These are phyloP conservation scores for Circaetus cinerascens DNA, from an alignment of 2,113 vertebrate species.

Conservation along the genomic window DNA sequence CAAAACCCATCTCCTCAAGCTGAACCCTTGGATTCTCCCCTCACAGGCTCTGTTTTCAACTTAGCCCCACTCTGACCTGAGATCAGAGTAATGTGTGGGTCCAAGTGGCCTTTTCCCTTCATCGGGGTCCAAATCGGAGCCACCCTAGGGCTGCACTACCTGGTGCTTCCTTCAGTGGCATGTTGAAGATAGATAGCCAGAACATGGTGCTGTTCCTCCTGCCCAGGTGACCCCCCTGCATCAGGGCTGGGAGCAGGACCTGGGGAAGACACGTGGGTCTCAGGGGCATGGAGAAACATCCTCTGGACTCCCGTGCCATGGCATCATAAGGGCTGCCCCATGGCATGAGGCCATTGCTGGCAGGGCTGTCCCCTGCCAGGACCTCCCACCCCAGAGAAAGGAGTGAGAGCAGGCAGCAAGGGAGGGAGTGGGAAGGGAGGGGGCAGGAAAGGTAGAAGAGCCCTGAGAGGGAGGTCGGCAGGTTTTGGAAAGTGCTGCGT, in stretches of 20 bases:
- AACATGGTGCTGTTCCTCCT: neutral
- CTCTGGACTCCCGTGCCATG: fast-evolving
- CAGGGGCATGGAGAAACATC: neutral
- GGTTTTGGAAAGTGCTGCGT: neutral
- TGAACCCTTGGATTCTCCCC: neutral
- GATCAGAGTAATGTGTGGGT: neutral
- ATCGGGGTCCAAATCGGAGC: neutral
- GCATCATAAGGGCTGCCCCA: neutral
- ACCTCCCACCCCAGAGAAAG: neutral
- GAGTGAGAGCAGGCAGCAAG: neutral
- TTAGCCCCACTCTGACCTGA: neutral
- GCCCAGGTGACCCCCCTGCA: neutral
- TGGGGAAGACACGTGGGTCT: neutral
- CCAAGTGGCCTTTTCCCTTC: neutral
- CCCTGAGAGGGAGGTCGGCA: neutral
- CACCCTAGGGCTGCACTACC: neutral
- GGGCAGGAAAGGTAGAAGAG: neutral
- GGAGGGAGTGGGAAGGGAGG: neutral
- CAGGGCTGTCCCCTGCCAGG: fast-evolving
- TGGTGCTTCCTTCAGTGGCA: neutral
- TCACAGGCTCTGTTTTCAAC: neutral
- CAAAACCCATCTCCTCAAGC: neutral
- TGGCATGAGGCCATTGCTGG: neutral
- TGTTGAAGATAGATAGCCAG: neutral
- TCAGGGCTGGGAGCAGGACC: neutral